Evolutionary conservation across 2,797 vertebrate species (phyloP), one percentile per base, ranked within the genome.

Genomic region (Gallinago stenura): DNA sequence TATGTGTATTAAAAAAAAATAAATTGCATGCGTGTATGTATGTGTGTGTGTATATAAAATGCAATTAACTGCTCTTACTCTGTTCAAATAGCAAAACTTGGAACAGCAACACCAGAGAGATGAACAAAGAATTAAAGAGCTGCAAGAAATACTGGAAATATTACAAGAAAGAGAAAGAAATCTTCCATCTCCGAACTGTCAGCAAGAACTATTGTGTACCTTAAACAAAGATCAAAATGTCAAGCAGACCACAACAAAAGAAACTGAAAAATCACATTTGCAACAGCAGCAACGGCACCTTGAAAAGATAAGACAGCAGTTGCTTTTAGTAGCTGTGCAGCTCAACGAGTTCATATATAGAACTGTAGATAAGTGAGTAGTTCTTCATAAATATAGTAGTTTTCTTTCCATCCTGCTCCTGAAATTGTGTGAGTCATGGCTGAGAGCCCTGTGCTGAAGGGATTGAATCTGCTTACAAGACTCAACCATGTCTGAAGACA

Each of bases 71-170:
- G 13, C 22, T 86, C 22, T 85, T 68, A 7, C 7, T 93, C 60
- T 94, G 12, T 96, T 90, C 43, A 70, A 56, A 90, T 84, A 99
- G 99, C 89, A 98, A 78, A 98, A 99, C 92, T 78, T 99, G 89
- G 98, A 99, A 96, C n/a, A 91, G 41, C 98, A 99, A 76, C 98
- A 98, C 76, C 98, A 98, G 86, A 98, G 98, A 53, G 99, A 99
- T 75, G 98, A 98, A 94, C 98, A 98, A 90, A 98, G 97, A 41
- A 98, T 99, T 90, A 97, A 98, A 97, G 98, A 99, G 87, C 98
- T 99, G 54, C 99, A 99, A 97, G 97, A 92, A 78, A 98, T 97
- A 6, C 93, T 99, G 61, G 77, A 97, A 20, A 96, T 98, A 31
- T 96, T 99, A 91, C 97, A 98, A 90, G 96, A 97, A 89, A 98